Evolutionary conservation across 2,113 vertebrate species (phyloP), one percentile per base, ranked within the genome.

Genomic region (Alexandromys fortis): DNA sequence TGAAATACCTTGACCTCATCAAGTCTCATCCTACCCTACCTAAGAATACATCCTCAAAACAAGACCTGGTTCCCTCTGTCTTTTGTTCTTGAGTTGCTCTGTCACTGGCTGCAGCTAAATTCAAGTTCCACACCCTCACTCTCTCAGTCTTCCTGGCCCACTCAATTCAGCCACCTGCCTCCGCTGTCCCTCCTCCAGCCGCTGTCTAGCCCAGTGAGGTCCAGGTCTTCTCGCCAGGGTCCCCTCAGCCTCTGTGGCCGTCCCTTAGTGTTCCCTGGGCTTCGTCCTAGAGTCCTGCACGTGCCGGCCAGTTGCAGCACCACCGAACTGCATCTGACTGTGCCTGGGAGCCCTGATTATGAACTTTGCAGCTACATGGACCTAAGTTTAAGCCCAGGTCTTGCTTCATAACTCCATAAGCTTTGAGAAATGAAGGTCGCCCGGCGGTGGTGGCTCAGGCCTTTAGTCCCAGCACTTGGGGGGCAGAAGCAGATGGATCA

Each of bases 131-230:
- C 9, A 13, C 26, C 2, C 52, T 63, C 13, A 22, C 21, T 45
- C 81, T 70, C 52, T 70, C 63, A 63, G 11, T 16, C 4, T 2
- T 19, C 73, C 38, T 19, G 45, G 35, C 13, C 12, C 2, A 19
- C 26, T 21, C 2, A 55, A 14, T 28, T 70, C 22, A n/a, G 35
- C 55, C 52, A 35, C 67, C 77, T 52, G 45, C 67, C 72, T 42
- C 52, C 33, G 19, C 55, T n/a, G 5, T 24, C 70, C 35, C 35
- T 33, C 17, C 19, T 58, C 35, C 1, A 0, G 2, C 9, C 16
- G 19, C 52, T 12, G 1, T 2, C 12, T 24, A 38, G 26, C 67
- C 73, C 47, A 61, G 38, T 11, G 35, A 72, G 22, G 7, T n/a
- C 38, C 70, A 33, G 63, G 42, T 73, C 63, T 76, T 63, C 49